Conservation (phyloP, 2,888 invertebrate genomes). For the Bruchidius siliquastri region DNA sequence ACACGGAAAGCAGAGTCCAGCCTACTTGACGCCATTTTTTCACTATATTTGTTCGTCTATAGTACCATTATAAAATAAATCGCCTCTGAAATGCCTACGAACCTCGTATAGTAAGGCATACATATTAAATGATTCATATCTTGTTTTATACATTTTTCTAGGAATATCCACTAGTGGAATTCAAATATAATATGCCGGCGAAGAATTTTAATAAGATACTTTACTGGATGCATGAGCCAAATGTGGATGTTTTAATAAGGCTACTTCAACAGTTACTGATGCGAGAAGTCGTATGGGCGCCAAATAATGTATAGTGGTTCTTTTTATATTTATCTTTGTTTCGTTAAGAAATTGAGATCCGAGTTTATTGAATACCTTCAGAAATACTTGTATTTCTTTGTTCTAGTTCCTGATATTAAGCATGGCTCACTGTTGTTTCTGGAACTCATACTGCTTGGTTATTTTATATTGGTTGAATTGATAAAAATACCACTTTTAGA, state of each 20-base stretch:
- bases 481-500: no score
- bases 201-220: background rate
- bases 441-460: no score
- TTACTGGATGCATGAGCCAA: background rate
- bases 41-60: background rate
- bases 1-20: no score
- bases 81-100: background rate
- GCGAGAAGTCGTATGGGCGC: background rate
- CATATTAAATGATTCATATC: background rate
- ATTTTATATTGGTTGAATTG: no score
- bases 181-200: background rate
- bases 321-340: background rate
- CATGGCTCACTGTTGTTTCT: no score
- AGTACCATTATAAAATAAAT: background rate
- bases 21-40: background rate
- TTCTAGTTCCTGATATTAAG: no score
- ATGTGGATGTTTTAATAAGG: background rate
- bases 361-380: background rate
- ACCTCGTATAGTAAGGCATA: background rate
- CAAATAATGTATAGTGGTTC: background rate
- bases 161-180: background rate
- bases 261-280: background rate
- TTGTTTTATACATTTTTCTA: background rate
- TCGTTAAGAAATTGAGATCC: background rate
- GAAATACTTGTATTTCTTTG: no score